These are phyloP conservation scores for Ceratitis capitata DNA, from an alignment of 1,140 invertebrate species.

Conservation along the genomic window DNA sequence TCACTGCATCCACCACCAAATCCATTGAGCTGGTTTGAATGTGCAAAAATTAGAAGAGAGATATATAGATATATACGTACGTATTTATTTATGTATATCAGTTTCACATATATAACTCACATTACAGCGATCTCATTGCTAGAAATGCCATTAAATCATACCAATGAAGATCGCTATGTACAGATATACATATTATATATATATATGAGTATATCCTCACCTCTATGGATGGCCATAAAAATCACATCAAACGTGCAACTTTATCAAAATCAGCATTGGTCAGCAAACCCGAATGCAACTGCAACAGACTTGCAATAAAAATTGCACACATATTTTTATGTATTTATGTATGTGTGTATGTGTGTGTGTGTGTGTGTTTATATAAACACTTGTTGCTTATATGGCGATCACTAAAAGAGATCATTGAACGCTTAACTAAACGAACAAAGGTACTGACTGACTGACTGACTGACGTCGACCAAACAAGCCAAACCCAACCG, in stretches of 20 bases:
- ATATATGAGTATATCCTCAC: not conserved
- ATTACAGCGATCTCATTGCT: not conserved
- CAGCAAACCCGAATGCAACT: not conserved
- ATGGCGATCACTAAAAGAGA: not conserved
- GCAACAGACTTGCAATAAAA: not conserved
- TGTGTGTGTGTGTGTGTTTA: not conserved
- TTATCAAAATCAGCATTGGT: not conserved
- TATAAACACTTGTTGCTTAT: not conserved
- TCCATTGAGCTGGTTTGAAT: not conserved
- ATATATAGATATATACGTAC: not conserved
- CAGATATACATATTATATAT: too few species aligned
- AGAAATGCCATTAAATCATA: constrained; percentile 8
- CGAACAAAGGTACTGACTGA: not conserved
- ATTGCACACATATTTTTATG: not conserved
- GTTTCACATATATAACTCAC: not conserved
- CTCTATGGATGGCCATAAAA: not conserved
- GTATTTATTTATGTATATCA: not conserved
- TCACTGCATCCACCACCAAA: not conserved
- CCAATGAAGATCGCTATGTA: not conserved
- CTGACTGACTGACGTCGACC: not conserved
- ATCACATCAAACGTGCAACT: not conserved
- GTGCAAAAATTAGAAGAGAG: not conserved
- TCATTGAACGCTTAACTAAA: not conserved
- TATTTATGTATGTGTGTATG: not conserved
- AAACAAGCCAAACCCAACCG: not conserved